A percentile compares a stretch with the other conserved stretches of the same genome.
phyloP scores from a whole-genome alignment of 2,797 vertebrate genomes.

The Potorous gilbertii region DNA sequence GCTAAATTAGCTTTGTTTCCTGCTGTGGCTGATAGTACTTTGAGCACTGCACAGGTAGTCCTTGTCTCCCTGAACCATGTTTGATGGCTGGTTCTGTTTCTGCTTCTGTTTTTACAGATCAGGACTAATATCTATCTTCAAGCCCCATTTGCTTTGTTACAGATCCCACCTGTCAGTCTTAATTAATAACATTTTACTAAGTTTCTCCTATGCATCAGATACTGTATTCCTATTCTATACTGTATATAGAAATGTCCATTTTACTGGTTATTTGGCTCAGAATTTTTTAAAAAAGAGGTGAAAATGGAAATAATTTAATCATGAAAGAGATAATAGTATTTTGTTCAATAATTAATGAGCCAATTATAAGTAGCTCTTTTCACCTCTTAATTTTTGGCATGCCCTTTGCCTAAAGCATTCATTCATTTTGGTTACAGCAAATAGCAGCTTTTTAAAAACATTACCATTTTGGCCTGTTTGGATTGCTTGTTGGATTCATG shows the following conservation, averaged over 20 bases:
- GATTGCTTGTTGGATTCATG: neutral
- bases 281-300: neutral
- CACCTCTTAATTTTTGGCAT: neutral
- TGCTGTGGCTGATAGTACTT: neutral
- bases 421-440: neutral
- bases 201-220: neutral
- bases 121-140: neutral
- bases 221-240: no score
- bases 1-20: neutral
- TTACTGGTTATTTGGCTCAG: neutral
- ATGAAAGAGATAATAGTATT: neutral
- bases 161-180: neutral
- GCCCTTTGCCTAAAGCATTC: no score
- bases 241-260: neutral
- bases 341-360: neutral
- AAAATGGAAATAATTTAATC: neutral
- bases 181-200: neutral
- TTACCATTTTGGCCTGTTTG: neutral
- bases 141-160: neutral
- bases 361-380: neutral
- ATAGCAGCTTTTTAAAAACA: neutral
- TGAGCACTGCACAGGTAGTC: neutral
- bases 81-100: neutral
- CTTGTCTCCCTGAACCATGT: neutral
- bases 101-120: neutral